Evolutionary conservation across 2,888 invertebrate genomes (phyloP).

Genomic region (Torymus auratus): DNA sequence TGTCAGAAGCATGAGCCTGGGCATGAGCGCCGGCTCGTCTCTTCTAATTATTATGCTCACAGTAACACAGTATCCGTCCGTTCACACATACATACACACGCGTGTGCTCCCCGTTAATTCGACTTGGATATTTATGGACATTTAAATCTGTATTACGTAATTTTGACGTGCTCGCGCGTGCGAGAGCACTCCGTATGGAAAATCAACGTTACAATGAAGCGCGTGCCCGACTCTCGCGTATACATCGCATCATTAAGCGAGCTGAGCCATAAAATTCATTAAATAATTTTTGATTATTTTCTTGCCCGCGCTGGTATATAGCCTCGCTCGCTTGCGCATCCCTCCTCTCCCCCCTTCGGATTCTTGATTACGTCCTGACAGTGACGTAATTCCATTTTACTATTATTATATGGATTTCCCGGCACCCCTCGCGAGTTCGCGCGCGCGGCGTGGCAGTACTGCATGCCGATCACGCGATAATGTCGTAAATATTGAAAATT

Average conservation of each 20-base stretch:
- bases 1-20: too few relatives aligned
- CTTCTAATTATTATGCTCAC: too few relatives aligned
- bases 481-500: conserved; percentile 55
- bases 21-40: too few relatives aligned
- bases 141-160: conserved; percentile 23
- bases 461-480: conserved; percentile 45
- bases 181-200: not conserved
- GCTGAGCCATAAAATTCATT: conserved; percentile 34
- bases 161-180: not conserved
- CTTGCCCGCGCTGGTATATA: not conserved
- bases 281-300: conserved; percentile 43
- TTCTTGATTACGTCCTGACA: conserved; percentile 48
- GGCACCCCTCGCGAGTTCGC: not conserved
- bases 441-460: too few relatives aligned
- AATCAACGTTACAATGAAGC: conserved; percentile 23
- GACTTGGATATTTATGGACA: conserved; percentile 20
- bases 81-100: too few relatives aligned
- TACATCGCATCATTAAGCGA: conserved; percentile 10
- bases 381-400: conserved; percentile 47
- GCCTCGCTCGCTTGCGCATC: too few relatives aligned
- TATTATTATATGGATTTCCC: conserved; percentile 54
- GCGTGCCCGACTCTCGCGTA: not conserved
- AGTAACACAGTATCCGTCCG: too few relatives aligned
- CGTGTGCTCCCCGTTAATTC: not conserved
- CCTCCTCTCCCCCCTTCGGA: not conserved